Evolutionary conservation across 2,888 invertebrate species (phyloP).

Genomic region (Subacronicta megacephala): DNA sequence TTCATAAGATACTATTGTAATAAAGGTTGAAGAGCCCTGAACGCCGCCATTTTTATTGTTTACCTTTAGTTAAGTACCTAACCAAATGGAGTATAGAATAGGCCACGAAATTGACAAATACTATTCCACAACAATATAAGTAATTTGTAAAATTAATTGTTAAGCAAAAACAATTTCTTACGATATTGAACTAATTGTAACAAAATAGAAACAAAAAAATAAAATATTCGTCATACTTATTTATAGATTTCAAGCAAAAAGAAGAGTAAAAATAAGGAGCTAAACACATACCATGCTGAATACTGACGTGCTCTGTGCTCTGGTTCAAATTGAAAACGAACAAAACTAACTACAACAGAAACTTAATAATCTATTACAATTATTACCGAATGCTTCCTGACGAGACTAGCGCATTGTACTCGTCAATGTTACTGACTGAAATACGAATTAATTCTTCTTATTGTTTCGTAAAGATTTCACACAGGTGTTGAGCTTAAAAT

Average conservation of each 20-base stretch:
- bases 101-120: not conserved
- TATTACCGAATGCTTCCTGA: constrained; percentile 65
- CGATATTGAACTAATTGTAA: too few species aligned
- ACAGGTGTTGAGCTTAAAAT: too few species aligned
- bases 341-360: constrained; percentile 70
- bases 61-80: too few species aligned
- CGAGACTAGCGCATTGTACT: constrained; percentile 51
- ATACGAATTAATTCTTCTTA: not conserved
- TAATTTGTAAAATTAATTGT: too few species aligned
- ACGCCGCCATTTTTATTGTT: too few species aligned
- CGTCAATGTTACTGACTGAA: constrained; percentile 17
- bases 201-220: too few species aligned
- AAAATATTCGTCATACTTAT: constrained; percentile 70
- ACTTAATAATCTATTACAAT: constrained; percentile 46
- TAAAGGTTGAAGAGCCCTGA: too few species aligned
- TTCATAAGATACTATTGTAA: too few species aligned
- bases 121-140: too few species aligned
- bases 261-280: constrained; percentile 22
- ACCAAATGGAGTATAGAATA: not conserved
- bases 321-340: constrained; percentile 53
- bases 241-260: constrained; percentile 64
- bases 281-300: constrained; percentile 74
- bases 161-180: too few species aligned
- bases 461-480: not conserved
- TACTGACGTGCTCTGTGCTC: constrained; percentile 60